Base-by-base conservation (phyloP, 2,888 invertebrate species). In the Drosophila kanekoi region DNA sequence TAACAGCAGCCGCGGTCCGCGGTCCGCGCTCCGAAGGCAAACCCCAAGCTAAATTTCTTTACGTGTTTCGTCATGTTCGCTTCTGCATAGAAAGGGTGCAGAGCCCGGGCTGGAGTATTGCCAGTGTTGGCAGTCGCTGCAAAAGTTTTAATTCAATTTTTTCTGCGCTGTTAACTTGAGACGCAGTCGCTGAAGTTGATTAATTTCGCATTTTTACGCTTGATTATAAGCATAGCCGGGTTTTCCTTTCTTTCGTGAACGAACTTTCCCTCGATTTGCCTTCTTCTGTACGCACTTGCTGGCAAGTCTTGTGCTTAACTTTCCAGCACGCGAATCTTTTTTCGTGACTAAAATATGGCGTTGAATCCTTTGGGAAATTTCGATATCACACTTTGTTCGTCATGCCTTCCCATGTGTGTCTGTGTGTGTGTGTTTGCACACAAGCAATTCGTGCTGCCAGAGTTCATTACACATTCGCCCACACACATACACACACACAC, bases 91-190 rank as follows among this genome's bases (percentile, higher is more conserved):
- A 74, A 83, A 81, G 81, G 86, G 81, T 86, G 60, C 69, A 61
- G 45, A 54, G 57, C 13, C 32, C 11, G 14, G 20, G 49, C 28
- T 5, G 43, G 5, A 23, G 23, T 45, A 61, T 72, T 59, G 57
- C 45, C 57, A 13, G 48, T 47, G 52, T 47, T 69, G 52, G 51
- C 52, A 35, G 58, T 47, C 23, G 37, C 66, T 16, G 75, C 35
- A 72, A 87, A 88, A 88, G 82, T 88, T 86, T 88, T 86, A 88
- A 86, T 88, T 86, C 87, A 88, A 86, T 86, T 82, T 86, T 86
- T 88, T 86, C 87, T 82, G 87, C 80, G 88, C 84, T 84, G 84
- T 88, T 86, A 88, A 86, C 72, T 86, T 81, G 80, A 88, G 82
- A 81, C 53, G 74, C 69, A 57, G 71, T 40, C 65, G 61, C 71